Conservation (phyloP, 92 coral and sea anemone genomes). For the Palythoa heliodiscus region DNA sequence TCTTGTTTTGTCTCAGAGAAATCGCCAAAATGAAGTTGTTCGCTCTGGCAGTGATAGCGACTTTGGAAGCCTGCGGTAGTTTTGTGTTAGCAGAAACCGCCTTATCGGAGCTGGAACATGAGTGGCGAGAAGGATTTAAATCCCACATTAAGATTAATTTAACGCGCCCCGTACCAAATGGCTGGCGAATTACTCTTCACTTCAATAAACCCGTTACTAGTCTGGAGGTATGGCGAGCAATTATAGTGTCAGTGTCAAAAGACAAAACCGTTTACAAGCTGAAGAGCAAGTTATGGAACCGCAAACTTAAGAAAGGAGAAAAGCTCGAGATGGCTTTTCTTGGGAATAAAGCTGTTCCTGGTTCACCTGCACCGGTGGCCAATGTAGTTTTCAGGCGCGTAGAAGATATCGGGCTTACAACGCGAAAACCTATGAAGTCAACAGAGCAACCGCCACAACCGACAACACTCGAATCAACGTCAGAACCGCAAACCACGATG, state of each 20-base stretch:
- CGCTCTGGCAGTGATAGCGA: background rate
- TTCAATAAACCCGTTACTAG: constrained; percentile 51
- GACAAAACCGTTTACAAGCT: constrained; percentile 50
- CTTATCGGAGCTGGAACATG: background rate
- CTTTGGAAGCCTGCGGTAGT: constrained; percentile 1
- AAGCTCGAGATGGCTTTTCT: constrained; percentile 45
- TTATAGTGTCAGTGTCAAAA: constrained; percentile 18
- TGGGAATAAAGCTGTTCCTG: constrained; percentile 24
- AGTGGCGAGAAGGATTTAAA: constrained; percentile 62
- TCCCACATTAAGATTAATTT: constrained; percentile 32
- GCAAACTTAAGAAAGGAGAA: constrained; percentile 32
- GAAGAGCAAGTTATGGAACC: constrained; percentile 60
- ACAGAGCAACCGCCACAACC: background rate
- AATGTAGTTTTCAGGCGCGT: background rate
- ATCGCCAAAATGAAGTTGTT: background rate
- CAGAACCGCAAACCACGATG: background rate
- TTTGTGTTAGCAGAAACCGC: constrained; percentile 22
- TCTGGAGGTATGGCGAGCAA: constrained; percentile 55
- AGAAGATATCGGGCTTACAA: background rate
- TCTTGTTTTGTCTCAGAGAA: background rate
- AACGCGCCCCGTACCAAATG: constrained; percentile 45
- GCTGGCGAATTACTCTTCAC: constrained; percentile 62
- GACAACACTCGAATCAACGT: background rate
- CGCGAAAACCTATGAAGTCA: background rate
- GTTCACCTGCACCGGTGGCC: constrained; percentile 49